Percentiles rank a stretch among this genome's conserved stretches.
These are phyloP conservation scores for Chaetops frenatus DNA, from an alignment of 2,113 vertebrate genomes.

Conservation along the genomic window DNA sequence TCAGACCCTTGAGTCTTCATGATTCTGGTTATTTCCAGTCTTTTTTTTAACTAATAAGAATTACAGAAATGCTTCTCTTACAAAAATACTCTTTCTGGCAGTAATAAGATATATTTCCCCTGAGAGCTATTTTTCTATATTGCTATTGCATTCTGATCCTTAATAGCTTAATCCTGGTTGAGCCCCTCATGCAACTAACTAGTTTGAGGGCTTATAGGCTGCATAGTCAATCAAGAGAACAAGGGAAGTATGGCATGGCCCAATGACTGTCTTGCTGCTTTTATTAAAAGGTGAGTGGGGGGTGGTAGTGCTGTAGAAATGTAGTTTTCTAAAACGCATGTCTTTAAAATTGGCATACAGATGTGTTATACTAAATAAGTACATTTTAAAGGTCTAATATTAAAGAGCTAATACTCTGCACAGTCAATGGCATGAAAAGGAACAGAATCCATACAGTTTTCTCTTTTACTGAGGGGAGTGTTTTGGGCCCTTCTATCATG, in stretches of 20 bases:
- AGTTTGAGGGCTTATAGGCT: background rate
- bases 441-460: background rate
- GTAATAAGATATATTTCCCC: slow-evolving; percentile 25
- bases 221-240: background rate
- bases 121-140: slow-evolving; percentile 26
- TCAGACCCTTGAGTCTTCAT: background rate
- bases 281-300: background rate
- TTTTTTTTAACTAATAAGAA: slow-evolving; percentile 41
- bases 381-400: background rate
- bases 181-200: background rate
- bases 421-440: background rate
- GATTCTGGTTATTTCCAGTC: slow-evolving; percentile 36
- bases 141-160: slow-evolving; percentile 40
- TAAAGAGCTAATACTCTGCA: background rate
- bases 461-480: background rate
- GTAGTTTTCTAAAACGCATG: background rate
- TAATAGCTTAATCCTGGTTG: background rate
- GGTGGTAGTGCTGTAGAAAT: background rate
- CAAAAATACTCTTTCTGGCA: slow-evolving; percentile 29
- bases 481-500: background rate
- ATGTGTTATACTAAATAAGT: background rate
- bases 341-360: background rate
- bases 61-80: slow-evolving; percentile 24
- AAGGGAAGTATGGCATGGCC: background rate
- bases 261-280: background rate